Percentiles rank a stretch among this genome's conserved stretches.
Evolutionary conservation across 2,797 vertebrate genomes (phyloP).

Genomic region (Chelidonichthys spinosus): DNA sequence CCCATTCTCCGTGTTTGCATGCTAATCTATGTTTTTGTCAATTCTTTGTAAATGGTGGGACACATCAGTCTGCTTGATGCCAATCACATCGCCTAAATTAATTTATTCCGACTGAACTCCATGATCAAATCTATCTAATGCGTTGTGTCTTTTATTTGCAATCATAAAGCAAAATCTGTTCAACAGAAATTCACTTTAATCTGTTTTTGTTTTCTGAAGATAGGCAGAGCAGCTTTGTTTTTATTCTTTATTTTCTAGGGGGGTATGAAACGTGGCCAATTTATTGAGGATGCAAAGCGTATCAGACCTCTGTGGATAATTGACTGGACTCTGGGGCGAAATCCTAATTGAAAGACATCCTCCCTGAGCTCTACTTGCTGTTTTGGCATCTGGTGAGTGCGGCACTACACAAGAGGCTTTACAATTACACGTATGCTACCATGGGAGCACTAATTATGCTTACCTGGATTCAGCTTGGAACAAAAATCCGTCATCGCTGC

Average conservation of each 20-base stretch:
- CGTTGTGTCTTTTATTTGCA: background rate
- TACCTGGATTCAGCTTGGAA: constrained; percentile 51
- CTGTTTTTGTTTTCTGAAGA: background rate
- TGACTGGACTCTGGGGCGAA: constrained; percentile 58
- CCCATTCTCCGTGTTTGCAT: background rate
- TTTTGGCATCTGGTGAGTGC: constrained; percentile 55
- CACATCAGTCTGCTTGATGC: background rate
- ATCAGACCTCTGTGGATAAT: constrained; percentile 48
- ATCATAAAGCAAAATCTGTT: background rate
- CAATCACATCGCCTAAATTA: background rate
- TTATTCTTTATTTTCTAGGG: background rate
- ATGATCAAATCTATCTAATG: background rate
- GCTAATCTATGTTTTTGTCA: background rate
- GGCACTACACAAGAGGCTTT: constrained; percentile 46
- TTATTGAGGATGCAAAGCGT: constrained; percentile 29
- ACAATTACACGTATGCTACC: constrained; percentile 43
- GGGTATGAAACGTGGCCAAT: constrained; percentile 33
- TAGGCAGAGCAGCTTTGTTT: background rate
- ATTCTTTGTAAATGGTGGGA: constrained; percentile 5
- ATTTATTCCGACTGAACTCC: background rate
- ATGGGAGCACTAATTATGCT: constrained; percentile 59
- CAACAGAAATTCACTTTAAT: background rate
- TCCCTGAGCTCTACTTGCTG: constrained; percentile 52
- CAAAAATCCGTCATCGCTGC: constrained; percentile 26
- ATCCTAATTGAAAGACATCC: constrained; percentile 68